A percentile compares a stretch with the other conserved stretches of the same genome.
Conservation (phyloP, 2,797 vertebrate genomes). For the Platyrinchus mystaceus region DNA sequence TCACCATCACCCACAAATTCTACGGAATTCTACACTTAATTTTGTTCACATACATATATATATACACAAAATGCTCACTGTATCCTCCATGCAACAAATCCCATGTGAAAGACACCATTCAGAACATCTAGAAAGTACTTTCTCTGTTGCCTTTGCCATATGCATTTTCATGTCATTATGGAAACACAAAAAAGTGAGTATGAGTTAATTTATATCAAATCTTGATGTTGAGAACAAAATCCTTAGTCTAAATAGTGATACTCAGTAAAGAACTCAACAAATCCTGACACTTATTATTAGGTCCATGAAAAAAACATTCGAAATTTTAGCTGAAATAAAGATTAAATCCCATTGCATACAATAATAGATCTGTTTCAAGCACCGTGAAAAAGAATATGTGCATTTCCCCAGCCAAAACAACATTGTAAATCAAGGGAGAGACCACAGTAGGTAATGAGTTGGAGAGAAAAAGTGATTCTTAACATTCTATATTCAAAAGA, state of each 20-base stretch:
- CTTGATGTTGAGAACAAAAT: background rate
- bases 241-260: background rate
- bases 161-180: background rate
- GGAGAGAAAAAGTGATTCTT: background rate
- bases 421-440: background rate
- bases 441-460: background rate
- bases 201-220: background rate
- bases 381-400: background rate
- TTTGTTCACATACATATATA: background rate
- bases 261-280: background rate
- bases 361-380: background rate
- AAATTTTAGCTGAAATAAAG: background rate
- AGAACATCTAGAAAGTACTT: background rate
- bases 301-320: background rate
- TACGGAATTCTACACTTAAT: background rate
- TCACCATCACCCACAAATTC: background rate
- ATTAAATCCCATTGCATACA: background rate
- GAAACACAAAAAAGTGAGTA: background rate
- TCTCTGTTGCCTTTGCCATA: background rate
- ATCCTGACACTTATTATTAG: background rate
- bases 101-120: background rate
- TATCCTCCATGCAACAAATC: background rate
- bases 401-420: background rate
- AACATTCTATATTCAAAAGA: background rate
- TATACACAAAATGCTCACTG: background rate